These are phyloP conservation scores for Brachionus paranguensis DNA, from an alignment of 1,140 invertebrate genomes.

Conservation along the genomic window DNA sequence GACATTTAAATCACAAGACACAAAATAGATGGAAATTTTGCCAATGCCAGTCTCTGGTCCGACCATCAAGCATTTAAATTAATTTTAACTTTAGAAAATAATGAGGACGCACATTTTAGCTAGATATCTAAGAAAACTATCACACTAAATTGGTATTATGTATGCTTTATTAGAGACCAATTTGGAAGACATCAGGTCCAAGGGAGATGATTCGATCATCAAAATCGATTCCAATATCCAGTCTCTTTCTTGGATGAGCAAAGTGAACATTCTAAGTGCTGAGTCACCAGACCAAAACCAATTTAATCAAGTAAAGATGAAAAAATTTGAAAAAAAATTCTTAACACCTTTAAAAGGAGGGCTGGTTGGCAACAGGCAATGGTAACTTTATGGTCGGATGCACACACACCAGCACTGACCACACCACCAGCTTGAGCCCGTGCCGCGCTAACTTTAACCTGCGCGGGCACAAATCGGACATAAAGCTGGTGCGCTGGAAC, in stretches of 20 bases:
- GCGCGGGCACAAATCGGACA: conserved; percentile 87
- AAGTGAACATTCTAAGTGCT: conserved; percentile 82
- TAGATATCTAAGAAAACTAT: background rate
- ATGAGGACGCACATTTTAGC: background rate
- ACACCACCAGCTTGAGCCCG: conserved; percentile 57
- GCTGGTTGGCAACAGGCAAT: conserved; percentile 94
- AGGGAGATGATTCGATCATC: conserved; percentile 4
- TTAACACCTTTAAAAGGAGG: conserved; percentile 85
- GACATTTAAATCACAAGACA: background rate
- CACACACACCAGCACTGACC: conserved; percentile 69
- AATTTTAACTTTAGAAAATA: background rate
- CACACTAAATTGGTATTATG: background rate
- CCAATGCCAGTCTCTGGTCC: background rate
- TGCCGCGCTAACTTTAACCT: conserved; percentile 92
- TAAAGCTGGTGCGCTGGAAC: conserved; percentile 92
- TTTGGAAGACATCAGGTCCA: conserved; percentile 2
- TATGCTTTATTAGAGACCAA: conserved; percentile 26
- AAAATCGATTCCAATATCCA: conserved; percentile 84
- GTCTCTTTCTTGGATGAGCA: conserved; percentile 93
- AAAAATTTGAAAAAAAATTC: conserved; percentile 50
- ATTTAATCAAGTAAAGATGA: background rate
- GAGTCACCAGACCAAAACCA: background rate
- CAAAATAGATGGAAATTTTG: background rate
- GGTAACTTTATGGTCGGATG: conserved; percentile 86
- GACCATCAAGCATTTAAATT: background rate